Base-by-base conservation (phyloP, 2,888 invertebrate species). In the Glyphotaelius pellucidus region DNA sequence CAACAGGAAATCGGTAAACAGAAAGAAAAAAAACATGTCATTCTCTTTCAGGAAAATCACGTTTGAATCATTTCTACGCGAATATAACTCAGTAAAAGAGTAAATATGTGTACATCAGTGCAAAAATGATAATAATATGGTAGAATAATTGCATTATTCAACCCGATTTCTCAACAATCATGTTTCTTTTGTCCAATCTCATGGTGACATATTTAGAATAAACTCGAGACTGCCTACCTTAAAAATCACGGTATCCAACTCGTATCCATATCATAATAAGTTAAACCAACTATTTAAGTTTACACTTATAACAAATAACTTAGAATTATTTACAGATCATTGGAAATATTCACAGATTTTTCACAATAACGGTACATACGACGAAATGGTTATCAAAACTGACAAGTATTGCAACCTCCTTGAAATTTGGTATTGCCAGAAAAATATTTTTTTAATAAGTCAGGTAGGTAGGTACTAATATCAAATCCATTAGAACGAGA, bases 321-420 rank as follows among this genome's bases (percentile, higher is more conserved):
- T 32, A 35, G 90, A 87, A 92, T 85, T 92, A 92, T 92, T 87
- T 92, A 92, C 90, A 92, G 87, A 87, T 35, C 38, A 80, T 80
- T 81, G 47, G 79, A 38, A 92, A 90, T 88, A 83, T 86, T 90
- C 88, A 67, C 42, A 92, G 90, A 90, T 90, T 92, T 92, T 92
- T 90, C 92, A 92, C 92, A 92, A 92, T 92, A 92, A 92, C 92
- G 92, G 92, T 92, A 92, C 92, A 91, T 91, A 92, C 92, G 92
- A 90, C 79, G 92, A 90, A 92, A 90, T 92, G 90, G 90, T 90
- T 92, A 92, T 92, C 92, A 90, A 90, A 90, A 92, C 90, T 90
- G 90, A 86, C 89, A 86, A 86, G 86, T 86, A 86, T 47, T 47
- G 86, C 86, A 86, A 86, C 86, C 86, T 86, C 86, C 86, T 83